Base-by-base conservation (phyloP, 1,140 invertebrate species). In the Acromyrmex heyeri region DNA sequence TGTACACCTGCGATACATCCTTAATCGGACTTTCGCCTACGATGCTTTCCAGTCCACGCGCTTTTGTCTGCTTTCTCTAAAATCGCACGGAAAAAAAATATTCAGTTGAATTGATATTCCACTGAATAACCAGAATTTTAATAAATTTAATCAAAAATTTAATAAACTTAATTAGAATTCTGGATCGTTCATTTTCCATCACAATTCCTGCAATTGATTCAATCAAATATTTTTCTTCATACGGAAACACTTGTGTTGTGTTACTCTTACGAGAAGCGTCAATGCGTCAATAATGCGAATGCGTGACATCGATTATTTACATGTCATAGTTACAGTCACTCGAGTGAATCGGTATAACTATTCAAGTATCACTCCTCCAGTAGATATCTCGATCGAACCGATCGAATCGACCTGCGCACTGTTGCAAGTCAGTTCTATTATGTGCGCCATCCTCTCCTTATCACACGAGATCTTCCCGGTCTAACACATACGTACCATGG, bases 381-480 rank as follows among this genome's bases (percentile, higher is more conserved):
- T 30, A 72, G 16, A 50, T 4, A 16, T 67, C 67, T 48, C 44
- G n/a, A 67, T 53, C 76, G 48, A 14, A 48, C 16, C 67, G 67
- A 73, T n/a, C 59, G 38, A 27, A 18, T 44, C 57, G 75, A 55
- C 12, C 24, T 18, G 48, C 38, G 50, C 38, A 21, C 5, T 61
- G 27, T 73, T 62, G 64, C 65, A 34, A 82, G 44, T 38, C 69
- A 34, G 64, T 57, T 70, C 55, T 48, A 73, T 48, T 69, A 48
- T 50, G 38, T 44, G 21, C 14, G 3, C 55, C 55, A 38, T 38
- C 48, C 27, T 69, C 34, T 76, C 24, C 79, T 83, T 83, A 83
- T 83, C 79, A 34, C n/a, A n/a, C 18, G 30, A 30, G 79, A 83
- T 83, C 79, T 83, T 83, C 69, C 27, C 79, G 79, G 24, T 83